Percentiles rank a stretch among this genome's conserved stretches.
Conservation (phyloP, 2,888 invertebrate species). For the Apamea crenata region DNA sequence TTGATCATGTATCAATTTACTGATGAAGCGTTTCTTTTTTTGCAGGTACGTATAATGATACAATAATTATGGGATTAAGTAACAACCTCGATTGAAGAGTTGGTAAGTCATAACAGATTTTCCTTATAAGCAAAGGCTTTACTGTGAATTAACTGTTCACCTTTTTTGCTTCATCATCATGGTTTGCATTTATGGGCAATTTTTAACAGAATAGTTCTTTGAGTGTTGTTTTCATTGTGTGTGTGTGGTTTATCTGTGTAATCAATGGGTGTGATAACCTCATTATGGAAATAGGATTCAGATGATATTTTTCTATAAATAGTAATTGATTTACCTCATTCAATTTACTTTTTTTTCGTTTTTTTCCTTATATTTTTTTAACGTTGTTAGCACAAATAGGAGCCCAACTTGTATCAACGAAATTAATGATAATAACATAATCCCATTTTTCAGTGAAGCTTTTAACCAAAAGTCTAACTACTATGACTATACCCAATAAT, state of each 20-base stretch:
- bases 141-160: neutral
- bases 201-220: neutral
- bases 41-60: constrained; percentile 44
- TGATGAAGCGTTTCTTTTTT: constrained; percentile 33
- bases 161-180: constrained; percentile 14
- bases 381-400: neutral
- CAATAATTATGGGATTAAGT: neutral
- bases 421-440: neutral
- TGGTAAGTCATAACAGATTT: constrained; percentile 32
- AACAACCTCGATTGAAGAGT: neutral
- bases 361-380: neutral
- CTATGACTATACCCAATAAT: neutral
- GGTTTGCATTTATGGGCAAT: neutral
- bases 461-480: neutral
- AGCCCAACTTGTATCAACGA: neutral
- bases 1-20: neutral
- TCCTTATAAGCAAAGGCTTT: constrained; percentile 4
- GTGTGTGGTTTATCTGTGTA: neutral
- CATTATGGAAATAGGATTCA: neutral
- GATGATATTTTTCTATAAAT: neutral
- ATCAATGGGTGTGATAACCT: constrained; percentile 1
- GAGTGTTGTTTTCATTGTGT: neutral
- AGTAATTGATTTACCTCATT: neutral
- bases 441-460: neutral
- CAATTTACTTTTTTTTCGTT: neutral